Conservation (phyloP, 2,113 vertebrate species). For the Ploceus nigricollis region DNA sequence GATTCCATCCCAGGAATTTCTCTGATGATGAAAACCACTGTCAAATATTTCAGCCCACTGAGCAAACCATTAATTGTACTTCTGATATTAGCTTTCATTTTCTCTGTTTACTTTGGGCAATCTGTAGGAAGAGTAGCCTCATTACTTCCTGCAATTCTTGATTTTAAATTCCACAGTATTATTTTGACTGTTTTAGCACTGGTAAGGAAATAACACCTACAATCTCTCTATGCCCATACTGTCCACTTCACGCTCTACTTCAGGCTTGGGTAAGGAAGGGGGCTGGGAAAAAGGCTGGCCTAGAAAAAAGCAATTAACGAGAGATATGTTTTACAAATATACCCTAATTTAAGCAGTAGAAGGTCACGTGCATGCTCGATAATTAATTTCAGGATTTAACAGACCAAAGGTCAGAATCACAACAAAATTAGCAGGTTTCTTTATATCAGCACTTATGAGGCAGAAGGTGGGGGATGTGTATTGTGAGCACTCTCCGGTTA, state of each 20-base stretch:
- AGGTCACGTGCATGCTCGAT: not conserved
- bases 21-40: not conserved
- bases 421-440: conserved; percentile 40
- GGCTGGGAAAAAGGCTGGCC: not conserved
- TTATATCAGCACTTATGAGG: not conserved
- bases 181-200: not conserved
- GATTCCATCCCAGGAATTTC: not conserved
- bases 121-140: not conserved
- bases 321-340: not conserved
- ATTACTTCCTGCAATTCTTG: not conserved
- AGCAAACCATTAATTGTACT: not conserved
- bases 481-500: conserved; percentile 28
- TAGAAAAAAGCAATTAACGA: not conserved
- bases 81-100: not conserved
- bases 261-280: not conserved
- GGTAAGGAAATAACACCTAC: not conserved
- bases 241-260: not conserved
- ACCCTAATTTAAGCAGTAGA: not conserved
- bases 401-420: conserved; percentile 49
- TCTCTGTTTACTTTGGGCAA: not conserved
- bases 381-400: conserved; percentile 27
- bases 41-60: not conserved
- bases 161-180: not conserved
- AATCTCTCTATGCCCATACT: not conserved
- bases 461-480: conserved; percentile 4